Evolutionary conservation across 1,140 invertebrate genomes (phyloP), one percentile per base, ranked within the genome.

Genomic region (Hyles euphorbiae): DNA sequence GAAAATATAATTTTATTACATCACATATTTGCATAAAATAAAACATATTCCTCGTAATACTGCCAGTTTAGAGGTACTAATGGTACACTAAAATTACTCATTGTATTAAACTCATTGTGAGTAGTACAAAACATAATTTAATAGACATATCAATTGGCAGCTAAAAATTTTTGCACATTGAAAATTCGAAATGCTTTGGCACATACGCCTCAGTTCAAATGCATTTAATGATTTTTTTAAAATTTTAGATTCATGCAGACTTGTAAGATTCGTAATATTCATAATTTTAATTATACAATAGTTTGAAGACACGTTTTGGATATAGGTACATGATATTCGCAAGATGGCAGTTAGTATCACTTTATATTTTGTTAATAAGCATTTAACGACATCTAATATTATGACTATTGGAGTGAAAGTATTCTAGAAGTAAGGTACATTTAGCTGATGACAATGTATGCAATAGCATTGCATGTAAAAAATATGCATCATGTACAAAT

Each of bases 271-370:
- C n/a, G 4, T 45, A 45, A 9, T 9, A 8, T 45, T n/a, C n/a
- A 48, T n/a, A 48, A 48, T 48, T 48, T 48, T 48, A 45, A 40
- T 40, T 40, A 48, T n/a, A 6, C 46, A n/a, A 48, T 8, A 22
- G 5, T 48, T 48, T 48, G 46, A 48, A 6, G 10, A 48, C 46
- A 11, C 46, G n/a, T 48, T 40, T 40, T 5, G 22, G 22, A n/a
- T 22, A 22, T 22, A 22, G 44, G 11, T 34, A 52, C 34, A 7
- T 5, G n/a, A n/a, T 33, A 56, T 56, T 48, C 45, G 5, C 34
- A 56, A 34, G 34, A 56, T 56, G 54, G 54, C 45, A 56, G 46
- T 44, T 48, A 56, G 44, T 55, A 55, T 55, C 53, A 55, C 45
- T 52, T 52, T 52, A 33, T 8, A 6, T 52, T 34, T 52, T 52